Evolutionary conservation across 2,113 vertebrate species (phyloP).

Genomic region (Grallaria varia): DNA sequence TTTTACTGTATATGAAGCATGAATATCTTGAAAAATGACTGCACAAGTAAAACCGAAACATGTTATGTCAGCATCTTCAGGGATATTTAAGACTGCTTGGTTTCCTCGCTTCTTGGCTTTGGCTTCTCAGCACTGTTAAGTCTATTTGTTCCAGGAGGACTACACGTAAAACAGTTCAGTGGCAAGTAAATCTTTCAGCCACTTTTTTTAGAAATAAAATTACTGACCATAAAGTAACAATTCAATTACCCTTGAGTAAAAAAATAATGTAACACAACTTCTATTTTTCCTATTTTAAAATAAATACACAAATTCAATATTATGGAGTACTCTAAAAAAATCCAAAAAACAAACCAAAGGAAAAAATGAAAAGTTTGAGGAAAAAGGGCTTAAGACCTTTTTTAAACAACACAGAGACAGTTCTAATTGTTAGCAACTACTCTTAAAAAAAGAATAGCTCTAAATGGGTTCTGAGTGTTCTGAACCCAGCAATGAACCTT

Average conservation of each 20-base stretch:
- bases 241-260: neutral
- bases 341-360: accelerated
- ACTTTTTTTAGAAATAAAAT: neutral
- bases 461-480: neutral
- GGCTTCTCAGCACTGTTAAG: neutral
- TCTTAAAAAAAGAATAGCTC: neutral
- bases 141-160: neutral
- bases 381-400: neutral
- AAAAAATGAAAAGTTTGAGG: neutral
- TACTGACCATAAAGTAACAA: neutral
- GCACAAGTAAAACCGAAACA: neutral
- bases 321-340: neutral
- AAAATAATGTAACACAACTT: neutral
- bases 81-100: neutral
- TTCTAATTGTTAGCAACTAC: neutral
- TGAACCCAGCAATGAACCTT: neutral
- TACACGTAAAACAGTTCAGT: neutral
- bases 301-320: neutral
- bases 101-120: neutral
- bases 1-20: neutral
- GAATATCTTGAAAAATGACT: neutral
- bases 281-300: neutral
- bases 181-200: neutral
- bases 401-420: neutral
- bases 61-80: neutral